These are phyloP conservation scores for Equus przewalskii DNA, from an alignment of 2,113 vertebrate species.

Conservation along the genomic window DNA sequence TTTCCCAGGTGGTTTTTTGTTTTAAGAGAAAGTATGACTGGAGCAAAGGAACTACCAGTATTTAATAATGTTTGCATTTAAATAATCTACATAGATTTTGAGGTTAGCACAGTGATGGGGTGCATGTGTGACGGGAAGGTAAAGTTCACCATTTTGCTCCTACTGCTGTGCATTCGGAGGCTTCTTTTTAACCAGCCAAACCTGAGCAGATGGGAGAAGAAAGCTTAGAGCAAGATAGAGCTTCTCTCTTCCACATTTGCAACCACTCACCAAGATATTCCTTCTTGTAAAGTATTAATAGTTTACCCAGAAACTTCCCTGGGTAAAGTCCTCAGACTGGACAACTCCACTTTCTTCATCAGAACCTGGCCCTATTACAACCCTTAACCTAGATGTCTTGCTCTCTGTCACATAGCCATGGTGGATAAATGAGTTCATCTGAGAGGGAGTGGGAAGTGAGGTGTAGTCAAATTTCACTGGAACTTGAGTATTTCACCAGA, in stretches of 20 bases:
- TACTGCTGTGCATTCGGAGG: neutral
- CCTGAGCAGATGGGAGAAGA: neutral
- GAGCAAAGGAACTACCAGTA: neutral
- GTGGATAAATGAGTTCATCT: no score
- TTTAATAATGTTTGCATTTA: conserved; percentile 44
- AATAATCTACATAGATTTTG: neutral
- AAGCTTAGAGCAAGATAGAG: neutral
- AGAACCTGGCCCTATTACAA: no score
- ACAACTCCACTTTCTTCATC: neutral
- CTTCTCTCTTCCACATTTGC: neutral
- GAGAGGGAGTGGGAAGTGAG: neutral
- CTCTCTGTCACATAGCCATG: neutral
- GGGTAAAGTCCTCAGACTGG: neutral
- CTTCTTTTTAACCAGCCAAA: neutral
- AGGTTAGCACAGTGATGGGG: neutral
- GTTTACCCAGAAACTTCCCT: neutral
- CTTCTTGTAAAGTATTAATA: neutral
- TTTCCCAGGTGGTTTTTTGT: conserved; percentile 55
- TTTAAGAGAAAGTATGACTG: conserved; percentile 30
- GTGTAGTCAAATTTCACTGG: neutral
- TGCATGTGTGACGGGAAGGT: neutral
- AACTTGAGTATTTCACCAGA: neutral
- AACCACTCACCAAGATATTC: neutral
- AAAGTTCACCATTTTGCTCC: neutral
- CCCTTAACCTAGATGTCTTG: neutral